phyloP scores from a whole-genome alignment of 2,797 vertebrate genomes.

The Etheostoma nigrum region DNA sequence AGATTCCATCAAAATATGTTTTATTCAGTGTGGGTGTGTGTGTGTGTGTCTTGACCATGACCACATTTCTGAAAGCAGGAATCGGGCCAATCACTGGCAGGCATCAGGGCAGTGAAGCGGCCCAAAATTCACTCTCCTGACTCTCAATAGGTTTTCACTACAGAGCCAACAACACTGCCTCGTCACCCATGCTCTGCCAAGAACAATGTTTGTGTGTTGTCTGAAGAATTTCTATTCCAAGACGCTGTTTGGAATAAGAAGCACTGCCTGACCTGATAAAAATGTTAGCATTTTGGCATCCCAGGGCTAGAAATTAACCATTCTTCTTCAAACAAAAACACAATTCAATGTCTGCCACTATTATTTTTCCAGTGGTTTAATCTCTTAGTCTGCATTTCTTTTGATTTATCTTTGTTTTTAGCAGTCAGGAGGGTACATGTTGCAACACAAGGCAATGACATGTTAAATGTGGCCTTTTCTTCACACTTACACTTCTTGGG shows the following conservation, averaged over 20 bases:
- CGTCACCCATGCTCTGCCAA: slow-evolving; percentile 44
- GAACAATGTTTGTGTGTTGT: slow-evolving; percentile 57
- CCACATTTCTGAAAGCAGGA: slow-evolving; percentile 46
- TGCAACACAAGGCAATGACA: background rate
- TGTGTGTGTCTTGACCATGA: slow-evolving; percentile 19
- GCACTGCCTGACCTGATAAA: slow-evolving; percentile 43
- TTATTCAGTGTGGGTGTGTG: background rate
- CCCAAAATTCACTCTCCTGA: slow-evolving; percentile 58
- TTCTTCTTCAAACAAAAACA: slow-evolving; percentile 4
- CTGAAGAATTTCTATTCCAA: slow-evolving; percentile 46
- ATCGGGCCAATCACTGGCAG: slow-evolving; percentile 60
- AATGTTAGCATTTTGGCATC: slow-evolving; percentile 40
- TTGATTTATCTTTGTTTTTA: background rate
- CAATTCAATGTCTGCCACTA: background rate
- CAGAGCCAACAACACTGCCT: slow-evolving; percentile 53
- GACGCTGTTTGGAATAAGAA: slow-evolving; percentile 32
- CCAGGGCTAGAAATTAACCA: background rate
- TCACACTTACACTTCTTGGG: background rate
- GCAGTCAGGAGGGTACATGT: background rate
- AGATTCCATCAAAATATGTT: slow-evolving; percentile 12
- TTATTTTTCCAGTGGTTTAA: background rate
- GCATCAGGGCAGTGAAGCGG: slow-evolving; percentile 43
- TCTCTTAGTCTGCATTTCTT: background rate
- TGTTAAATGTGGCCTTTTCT: background rate
- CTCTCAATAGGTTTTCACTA: slow-evolving; percentile 47